Percentiles rank a stretch among this genome's conserved stretches.
phyloP scores from a whole-genome alignment of 1,140 invertebrate genomes.

The Drosophila tani region DNA sequence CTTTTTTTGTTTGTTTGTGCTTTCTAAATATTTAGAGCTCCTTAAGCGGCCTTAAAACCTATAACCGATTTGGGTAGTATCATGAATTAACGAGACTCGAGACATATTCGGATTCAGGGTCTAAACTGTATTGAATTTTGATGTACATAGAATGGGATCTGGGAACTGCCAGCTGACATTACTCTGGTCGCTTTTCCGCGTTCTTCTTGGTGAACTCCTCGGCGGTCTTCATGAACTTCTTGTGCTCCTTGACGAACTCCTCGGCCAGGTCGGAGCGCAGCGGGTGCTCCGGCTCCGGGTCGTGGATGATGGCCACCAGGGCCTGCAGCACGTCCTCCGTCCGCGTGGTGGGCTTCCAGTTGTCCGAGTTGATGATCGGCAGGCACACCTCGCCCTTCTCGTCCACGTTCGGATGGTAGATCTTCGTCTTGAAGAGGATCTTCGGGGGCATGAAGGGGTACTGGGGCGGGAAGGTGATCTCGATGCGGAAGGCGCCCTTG shows the following conservation, averaged over 20 bases:
- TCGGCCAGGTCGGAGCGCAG: constrained; percentile 98
- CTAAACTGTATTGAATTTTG: constrained; percentile 51
- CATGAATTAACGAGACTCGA: neutral
- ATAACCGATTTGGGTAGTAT: neutral
- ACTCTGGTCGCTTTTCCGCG: constrained; percentile 96
- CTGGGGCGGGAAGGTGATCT: constrained; percentile 98
- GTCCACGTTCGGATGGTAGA: constrained; percentile 99
- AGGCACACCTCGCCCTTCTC: constrained; percentile 99
- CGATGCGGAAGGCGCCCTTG: constrained; percentile 99
- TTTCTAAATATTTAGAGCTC: neutral
- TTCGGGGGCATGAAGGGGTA: constrained; percentile 99
- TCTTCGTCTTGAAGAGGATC: constrained; percentile 99
- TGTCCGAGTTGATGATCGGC: constrained; percentile 98
- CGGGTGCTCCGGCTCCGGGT: constrained; percentile 99
- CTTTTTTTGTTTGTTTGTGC: neutral
- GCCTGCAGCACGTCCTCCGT: constrained; percentile 99
- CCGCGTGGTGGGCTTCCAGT: constrained; percentile 99
- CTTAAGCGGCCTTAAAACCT: too few species aligned
- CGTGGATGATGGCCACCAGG: constrained; percentile 97
- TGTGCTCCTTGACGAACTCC: constrained; percentile 97
- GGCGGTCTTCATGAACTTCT: constrained; percentile 99
- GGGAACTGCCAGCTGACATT: constrained; percentile 84
- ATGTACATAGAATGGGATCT: constrained; percentile 22
- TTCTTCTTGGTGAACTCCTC: constrained; percentile 99
- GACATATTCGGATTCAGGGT: constrained; percentile 9